Evolutionary conservation across 2,113 vertebrate species (phyloP).

Genomic region (Psephotus haematonotus): DNA sequence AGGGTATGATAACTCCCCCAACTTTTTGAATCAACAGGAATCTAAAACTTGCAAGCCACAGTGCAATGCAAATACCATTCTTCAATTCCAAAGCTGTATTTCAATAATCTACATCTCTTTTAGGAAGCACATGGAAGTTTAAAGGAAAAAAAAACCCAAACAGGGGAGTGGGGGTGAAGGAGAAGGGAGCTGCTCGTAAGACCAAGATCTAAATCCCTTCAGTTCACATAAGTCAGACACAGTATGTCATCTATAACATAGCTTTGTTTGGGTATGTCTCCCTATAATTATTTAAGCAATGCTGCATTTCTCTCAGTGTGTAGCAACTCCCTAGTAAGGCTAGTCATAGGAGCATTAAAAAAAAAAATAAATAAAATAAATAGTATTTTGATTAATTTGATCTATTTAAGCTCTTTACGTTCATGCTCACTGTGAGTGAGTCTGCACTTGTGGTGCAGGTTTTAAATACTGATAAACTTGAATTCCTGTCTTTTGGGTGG

Average conservation of each 20-base stretch:
- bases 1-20: not conserved
- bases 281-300: not conserved
- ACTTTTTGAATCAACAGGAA: not conserved
- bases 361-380: not conserved
- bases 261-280: not conserved
- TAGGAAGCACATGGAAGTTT: not conserved
- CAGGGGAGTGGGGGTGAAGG: not conserved
- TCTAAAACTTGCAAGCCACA: not conserved
- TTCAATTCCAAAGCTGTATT: not conserved
- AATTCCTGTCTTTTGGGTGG: not conserved
- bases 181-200: not conserved
- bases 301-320: not conserved
- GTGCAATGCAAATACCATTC: not conserved
- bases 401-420: not conserved
- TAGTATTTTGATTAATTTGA: not conserved
- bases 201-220: not conserved
- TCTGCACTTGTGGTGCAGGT: not conserved
- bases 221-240: not conserved
- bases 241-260: not conserved
- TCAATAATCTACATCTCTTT: not conserved
- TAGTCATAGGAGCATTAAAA: not conserved
- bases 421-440: accelerated
- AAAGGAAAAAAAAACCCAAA: not conserved
- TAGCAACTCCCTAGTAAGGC: not conserved
- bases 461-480: not conserved